Percentiles rank a stretch among this genome's conserved stretches.
phyloP scores from a whole-genome alignment of 2,113 vertebrate genomes.

The Agapornis roseicollis region DNA sequence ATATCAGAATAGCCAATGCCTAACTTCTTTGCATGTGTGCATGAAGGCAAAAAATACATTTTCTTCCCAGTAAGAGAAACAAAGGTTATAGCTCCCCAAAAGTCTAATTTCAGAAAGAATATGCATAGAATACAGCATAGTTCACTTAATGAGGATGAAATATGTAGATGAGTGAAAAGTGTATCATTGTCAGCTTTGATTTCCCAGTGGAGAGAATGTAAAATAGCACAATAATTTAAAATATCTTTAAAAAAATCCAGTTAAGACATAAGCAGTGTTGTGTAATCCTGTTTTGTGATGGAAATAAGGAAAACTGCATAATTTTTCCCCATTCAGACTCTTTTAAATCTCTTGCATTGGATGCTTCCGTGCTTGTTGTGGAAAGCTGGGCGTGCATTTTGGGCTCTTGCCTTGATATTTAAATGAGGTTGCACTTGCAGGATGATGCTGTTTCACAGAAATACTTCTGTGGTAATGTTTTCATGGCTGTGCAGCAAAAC shows the following conservation, averaged over 20 bases:
- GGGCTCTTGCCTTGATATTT: neutral
- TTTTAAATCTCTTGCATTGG: neutral
- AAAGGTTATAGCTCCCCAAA: conserved; percentile 56
- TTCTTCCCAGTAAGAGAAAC: conserved; percentile 37
- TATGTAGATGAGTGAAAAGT: conserved; percentile 4
- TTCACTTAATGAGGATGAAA: conserved; percentile 47
- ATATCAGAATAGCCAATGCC: neutral
- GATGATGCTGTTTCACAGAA: neutral
- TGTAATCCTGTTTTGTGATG: conserved; percentile 67
- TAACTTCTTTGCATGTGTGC: neutral
- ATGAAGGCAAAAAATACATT: conserved; percentile 38
- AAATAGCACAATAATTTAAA: conserved; percentile 65
- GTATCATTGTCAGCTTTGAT: conserved; percentile 32
- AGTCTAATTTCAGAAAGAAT: conserved; percentile 45
- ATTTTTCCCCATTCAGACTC: neutral
- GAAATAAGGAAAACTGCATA: conserved; percentile 32
- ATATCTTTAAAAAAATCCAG: conserved; percentile 19
- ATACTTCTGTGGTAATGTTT: neutral
- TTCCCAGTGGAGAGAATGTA: conserved; percentile 61
- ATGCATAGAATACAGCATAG: conserved; percentile 3
- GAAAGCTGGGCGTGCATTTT: neutral
- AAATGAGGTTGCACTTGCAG: neutral
- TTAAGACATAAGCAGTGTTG: conserved; percentile 56
- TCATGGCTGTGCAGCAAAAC: neutral
- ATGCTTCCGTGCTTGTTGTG: neutral